Evolutionary conservation across 2,888 invertebrate genomes (phyloP).

Genomic region (Eledona agricola): DNA sequence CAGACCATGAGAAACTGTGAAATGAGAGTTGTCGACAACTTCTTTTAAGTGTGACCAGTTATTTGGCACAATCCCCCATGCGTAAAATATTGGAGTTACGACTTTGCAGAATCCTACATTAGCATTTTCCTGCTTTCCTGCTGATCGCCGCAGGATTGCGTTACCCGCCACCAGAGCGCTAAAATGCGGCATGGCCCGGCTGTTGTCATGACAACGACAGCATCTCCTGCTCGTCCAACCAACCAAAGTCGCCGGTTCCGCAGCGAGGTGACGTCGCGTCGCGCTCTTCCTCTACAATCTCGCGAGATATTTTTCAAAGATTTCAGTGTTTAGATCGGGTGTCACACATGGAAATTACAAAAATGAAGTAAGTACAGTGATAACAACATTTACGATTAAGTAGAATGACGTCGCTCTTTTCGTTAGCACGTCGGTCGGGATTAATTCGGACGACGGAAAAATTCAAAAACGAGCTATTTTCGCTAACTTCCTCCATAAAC

Average conservation of each 20-base stretch:
- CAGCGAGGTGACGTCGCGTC: constrained; percentile 41
- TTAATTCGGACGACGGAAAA: not conserved
- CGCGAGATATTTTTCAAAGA: constrained; percentile 36
- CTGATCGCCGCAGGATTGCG: no score
- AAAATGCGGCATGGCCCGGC: constrained; percentile 47
- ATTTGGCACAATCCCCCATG: no score
- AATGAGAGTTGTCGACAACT: no score
- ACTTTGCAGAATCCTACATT: no score
- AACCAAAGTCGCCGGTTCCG: constrained; percentile 45
- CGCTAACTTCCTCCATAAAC: no score
- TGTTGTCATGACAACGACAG: constrained; percentile 52
- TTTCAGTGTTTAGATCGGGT: constrained; percentile 34
- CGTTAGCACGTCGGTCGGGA: not conserved
- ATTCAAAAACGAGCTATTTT: no score
- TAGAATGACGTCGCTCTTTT: not conserved
- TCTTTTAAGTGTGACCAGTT: no score
- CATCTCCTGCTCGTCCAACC: constrained; percentile 45
- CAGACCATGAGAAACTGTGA: no score
- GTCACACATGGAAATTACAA: constrained; percentile 32
- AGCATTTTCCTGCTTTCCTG: no score
- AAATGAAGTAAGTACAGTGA: constrained; percentile 29
- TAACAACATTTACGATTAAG: constrained; percentile 6
- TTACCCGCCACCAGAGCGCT: constrained; percentile 42
- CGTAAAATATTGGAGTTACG: no score
- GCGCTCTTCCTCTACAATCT: constrained; percentile 38